A percentile compares a stretch with the other conserved stretches of the same genome.
Conservation (phyloP, 2,888 invertebrate genomes). For the Gymnoscelis rufifasciata region DNA sequence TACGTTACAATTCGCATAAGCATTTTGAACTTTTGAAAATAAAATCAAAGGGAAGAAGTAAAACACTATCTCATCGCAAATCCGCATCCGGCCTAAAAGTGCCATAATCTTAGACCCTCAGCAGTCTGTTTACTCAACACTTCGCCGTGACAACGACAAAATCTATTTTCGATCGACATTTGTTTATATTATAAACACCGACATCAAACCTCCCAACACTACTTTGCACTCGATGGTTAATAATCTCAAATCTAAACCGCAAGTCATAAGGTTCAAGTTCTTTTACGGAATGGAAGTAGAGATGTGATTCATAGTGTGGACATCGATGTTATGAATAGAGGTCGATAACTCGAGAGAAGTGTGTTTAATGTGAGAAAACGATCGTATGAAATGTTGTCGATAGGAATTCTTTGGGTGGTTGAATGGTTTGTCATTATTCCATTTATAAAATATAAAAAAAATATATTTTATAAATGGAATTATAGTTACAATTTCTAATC, state of each 20-base stretch:
- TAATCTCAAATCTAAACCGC: not conserved
- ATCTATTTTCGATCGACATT: conserved; percentile 64
- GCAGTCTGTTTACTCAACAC: conserved; percentile 52
- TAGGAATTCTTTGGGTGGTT: conserved; percentile 23
- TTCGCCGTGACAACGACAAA: conserved; percentile 66
- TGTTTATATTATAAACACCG: conserved; percentile 66
- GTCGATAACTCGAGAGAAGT: conserved; percentile 50
- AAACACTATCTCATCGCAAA: conserved; percentile 27
- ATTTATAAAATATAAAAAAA: too few species aligned
- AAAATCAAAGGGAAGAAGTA: too few species aligned
- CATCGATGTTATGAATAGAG: conserved; percentile 60
- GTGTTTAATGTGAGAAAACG: conserved; percentile 44
- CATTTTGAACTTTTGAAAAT: too few species aligned
- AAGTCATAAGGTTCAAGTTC: not conserved
- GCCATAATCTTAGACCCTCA: conserved; percentile 26
- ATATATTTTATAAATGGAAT: too few species aligned
- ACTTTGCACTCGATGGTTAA: not conserved
- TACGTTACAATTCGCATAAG: too few species aligned
- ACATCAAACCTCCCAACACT: conserved; percentile 39
- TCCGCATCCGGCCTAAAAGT: conserved; percentile 36
- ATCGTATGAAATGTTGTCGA: conserved; percentile 30
- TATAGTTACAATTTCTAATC: too few species aligned
- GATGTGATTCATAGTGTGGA: conserved; percentile 41
- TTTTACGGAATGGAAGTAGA: conserved; percentile 9
- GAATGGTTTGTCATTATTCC: conserved; percentile 12